These are phyloP conservation scores for Amblyopsis hoosieri DNA, from an alignment of 2,797 vertebrate genomes.

Conservation along the genomic window DNA sequence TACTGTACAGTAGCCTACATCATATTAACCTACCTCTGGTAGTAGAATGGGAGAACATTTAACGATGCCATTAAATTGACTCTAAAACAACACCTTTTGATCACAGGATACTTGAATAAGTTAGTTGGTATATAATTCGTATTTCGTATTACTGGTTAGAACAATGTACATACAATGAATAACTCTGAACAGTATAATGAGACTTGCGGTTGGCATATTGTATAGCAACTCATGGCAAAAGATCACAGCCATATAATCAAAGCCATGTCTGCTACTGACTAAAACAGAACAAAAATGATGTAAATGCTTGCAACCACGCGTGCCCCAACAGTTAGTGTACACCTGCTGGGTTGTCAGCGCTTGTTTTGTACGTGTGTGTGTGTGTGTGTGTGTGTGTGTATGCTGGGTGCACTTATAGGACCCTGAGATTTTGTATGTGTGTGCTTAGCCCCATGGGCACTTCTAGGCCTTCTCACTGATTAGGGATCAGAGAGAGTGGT, in stretches of 20 bases:
- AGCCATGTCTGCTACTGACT: slow-evolving; percentile 23
- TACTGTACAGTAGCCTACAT: slow-evolving; percentile 22
- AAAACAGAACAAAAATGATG: slow-evolving; percentile 25
- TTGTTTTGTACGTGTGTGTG: slow-evolving; percentile 24
- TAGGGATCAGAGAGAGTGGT: slow-evolving; percentile 55
- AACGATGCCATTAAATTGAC: too few relatives aligned
- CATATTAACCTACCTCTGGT: slow-evolving; percentile 32
- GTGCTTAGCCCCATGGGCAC: slow-evolving; percentile 64
- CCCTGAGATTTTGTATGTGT: slow-evolving; percentile 63
- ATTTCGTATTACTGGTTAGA: too few relatives aligned
- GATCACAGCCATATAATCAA: neutral
- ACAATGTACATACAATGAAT: too few relatives aligned
- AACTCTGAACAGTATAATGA: too few relatives aligned
- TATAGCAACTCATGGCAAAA: slow-evolving; percentile 35
- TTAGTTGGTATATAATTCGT: too few relatives aligned
- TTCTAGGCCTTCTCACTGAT: slow-evolving; percentile 60
- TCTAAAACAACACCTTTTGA: too few relatives aligned
- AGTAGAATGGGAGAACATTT: slow-evolving; percentile 16
- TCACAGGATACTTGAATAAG: too few relatives aligned
- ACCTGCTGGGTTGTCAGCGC: neutral
- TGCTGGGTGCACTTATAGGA: slow-evolving; percentile 54
- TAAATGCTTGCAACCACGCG: too few relatives aligned
- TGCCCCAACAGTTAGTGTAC: neutral
- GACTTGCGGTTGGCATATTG: neutral
- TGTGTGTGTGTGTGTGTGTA: slow-evolving; percentile 38